Percentiles rank a stretch among this genome's conserved stretches.
These are phyloP conservation scores for Parelbella ahira DNA, from an alignment of 2,888 invertebrate genomes.

Conservation along the genomic window DNA sequence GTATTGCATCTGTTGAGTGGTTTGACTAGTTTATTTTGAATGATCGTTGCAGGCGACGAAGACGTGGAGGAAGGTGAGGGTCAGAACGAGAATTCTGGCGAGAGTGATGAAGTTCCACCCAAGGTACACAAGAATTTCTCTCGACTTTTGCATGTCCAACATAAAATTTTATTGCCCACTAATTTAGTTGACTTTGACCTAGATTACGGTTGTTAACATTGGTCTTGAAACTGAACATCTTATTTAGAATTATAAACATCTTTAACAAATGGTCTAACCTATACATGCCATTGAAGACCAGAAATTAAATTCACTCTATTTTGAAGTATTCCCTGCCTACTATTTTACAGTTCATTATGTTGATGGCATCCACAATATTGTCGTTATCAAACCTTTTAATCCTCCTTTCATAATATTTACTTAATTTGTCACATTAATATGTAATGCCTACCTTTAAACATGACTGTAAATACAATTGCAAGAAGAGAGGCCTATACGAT, in stretches of 20 bases:
- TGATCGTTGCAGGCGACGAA: constrained; percentile 81
- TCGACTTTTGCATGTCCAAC: background rate
- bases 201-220: constrained; percentile 19
- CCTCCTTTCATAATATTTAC: too few species aligned
- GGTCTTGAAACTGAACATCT: constrained; percentile 7
- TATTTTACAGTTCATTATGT: too few species aligned
- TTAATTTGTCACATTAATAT: too few species aligned
- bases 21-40: constrained; percentile 66
- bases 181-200: constrained; percentile 22
- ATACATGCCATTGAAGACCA: too few species aligned
- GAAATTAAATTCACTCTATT: too few species aligned
- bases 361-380: too few species aligned
- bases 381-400: too few species aligned
- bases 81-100: constrained; percentile 86
- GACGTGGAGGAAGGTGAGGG: constrained; percentile 85
- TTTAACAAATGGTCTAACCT: too few species aligned
- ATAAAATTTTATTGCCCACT: background rate
- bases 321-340: too few species aligned
- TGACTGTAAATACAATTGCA: too few species aligned
- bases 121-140: constrained; percentile 58
- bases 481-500: too few species aligned
- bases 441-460: too few species aligned
- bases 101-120: constrained; percentile 85
- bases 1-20: constrained; percentile 49
- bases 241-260: constrained; percentile 1